A percentile compares a stretch with the other conserved stretches of the same genome.
Evolutionary conservation across 2,113 vertebrate species (phyloP).

Genomic region (Lepisosteus oculatus): DNA sequence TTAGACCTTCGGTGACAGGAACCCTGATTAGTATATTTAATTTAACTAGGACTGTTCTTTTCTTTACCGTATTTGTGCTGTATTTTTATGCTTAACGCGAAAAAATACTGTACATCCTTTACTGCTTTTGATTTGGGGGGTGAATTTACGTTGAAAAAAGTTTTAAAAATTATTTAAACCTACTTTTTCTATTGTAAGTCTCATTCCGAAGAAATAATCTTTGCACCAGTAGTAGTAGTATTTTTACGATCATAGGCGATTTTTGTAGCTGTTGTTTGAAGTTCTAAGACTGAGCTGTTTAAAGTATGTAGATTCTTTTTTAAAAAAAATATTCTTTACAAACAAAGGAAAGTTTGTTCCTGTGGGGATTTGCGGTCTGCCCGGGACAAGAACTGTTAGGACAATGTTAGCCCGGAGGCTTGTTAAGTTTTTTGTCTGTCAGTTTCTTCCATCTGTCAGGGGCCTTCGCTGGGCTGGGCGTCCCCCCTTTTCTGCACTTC

Average conservation of each 20-base stretch:
- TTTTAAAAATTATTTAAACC: no score
- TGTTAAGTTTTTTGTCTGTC: conserved; percentile 75
- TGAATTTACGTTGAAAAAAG: no score
- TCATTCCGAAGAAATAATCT: no score
- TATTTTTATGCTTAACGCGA: no score
- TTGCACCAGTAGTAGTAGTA: no score
- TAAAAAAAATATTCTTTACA: conserved; percentile 35
- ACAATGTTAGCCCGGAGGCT: conserved; percentile 73
- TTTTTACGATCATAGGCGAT: conserved; percentile 12
- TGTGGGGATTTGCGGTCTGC: conserved; percentile 53
- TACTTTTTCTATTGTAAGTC: no score
- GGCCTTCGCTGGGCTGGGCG: conserved; percentile 71
- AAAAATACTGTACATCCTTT: no score
- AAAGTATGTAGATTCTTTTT: not conserved
- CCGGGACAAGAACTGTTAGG: conserved; percentile 54
- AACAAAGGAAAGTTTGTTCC: conserved; percentile 73
- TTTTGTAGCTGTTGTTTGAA: conserved; percentile 22
- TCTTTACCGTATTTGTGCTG: no score
- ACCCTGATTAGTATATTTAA: no score
- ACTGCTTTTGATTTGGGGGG: no score
- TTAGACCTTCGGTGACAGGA: no score
- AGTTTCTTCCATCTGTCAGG: conserved; percentile 93
- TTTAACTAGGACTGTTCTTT: no score
- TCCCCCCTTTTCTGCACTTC: conserved; percentile 70
- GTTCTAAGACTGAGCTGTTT: conserved; percentile 26